Evolutionary conservation across 2,797 vertebrate species (phyloP), one percentile per base, ranked within the genome.

Genomic region (Scomberomorus guttatus): DNA sequence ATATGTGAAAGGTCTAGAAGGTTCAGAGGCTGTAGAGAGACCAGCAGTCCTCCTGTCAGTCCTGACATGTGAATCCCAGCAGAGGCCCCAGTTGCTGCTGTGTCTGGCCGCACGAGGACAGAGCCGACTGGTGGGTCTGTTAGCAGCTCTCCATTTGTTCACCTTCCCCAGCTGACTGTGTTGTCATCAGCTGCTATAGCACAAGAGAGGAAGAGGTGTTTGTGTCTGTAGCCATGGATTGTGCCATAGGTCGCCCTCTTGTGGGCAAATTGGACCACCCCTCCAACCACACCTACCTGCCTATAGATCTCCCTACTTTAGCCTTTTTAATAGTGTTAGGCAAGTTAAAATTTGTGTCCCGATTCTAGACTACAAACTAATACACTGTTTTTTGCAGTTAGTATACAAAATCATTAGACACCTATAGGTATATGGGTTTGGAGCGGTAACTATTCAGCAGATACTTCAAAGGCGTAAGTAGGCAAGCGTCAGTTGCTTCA

Each of bases 181-280:
- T 60, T 72, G 66, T 82, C 87, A 82, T 79, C 67, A 39, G 32
- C 44, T 64, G 11, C 51, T 39, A 56, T 72, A 8, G 3, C 14
- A 54, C 14, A 64, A 29, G 44, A 44, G 20, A 56, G 48, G 72
- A 85, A 44, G 32, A 69, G 24, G 37, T 24, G 5, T 42, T 48
- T 42, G 61, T 66, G 15, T 15, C 61, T 61, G 58, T 58, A n/a
- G 29, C n/a, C 63, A 20, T 0, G 27, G 75, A 76, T 17, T 24
- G 58, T 56, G 84, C 86, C 69, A 86, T 56, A 90, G 75, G 90
- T 83, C 59, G 80, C 94, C 94, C 94, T 90, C 93, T 95, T 81
- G 93, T 94, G 95, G 93, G 62, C 34, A 55, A 34, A 72, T 32
- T 42, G 44, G 20, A 29, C 50, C 24, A 22, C 24, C 17, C 37